Percentiles rank a stretch among this genome's conserved stretches.
Conservation (phyloP, 2,888 invertebrate species). For the Lasioglossum malachurum region DNA sequence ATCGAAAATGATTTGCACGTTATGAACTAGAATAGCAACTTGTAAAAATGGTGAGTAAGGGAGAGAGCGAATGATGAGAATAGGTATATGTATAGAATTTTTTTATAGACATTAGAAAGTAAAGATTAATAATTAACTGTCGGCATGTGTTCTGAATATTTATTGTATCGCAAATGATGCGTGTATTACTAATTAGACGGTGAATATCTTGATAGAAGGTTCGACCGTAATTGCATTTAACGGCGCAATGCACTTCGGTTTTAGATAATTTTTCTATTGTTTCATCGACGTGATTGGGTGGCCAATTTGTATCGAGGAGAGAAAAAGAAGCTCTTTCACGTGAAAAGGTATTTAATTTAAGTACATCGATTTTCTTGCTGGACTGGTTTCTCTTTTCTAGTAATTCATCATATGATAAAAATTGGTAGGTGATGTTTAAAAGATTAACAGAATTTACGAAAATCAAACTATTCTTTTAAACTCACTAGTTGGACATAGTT, state of each 20-base stretch:
- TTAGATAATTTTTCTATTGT: not conserved
- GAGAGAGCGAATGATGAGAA: not conserved
- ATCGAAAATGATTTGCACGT: not conserved
- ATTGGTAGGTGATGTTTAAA: not conserved
- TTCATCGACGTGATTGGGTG: not conserved
- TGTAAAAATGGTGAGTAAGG: not conserved
- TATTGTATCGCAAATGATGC: constrained; percentile 25
- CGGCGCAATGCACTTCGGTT: not conserved
- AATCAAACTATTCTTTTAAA: no score
- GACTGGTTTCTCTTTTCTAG: not conserved
- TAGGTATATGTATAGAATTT: not conserved
- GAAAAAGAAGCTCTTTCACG: not conserved
- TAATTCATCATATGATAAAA: not conserved
- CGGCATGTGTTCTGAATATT: constrained; percentile 44
- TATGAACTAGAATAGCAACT: not conserved
- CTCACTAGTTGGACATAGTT: not conserved
- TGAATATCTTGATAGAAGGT: not conserved
- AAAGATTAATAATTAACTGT: constrained; percentile 24
- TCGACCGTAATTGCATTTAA: constrained; percentile 32
- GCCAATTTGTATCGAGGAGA: not conserved
- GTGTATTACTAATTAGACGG: not conserved
- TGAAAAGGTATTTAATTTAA: not conserved
- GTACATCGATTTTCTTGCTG: not conserved
- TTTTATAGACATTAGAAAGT: not conserved
- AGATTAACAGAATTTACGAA: no score